Evolutionary conservation across 1,140 invertebrate genomes (phyloP), one percentile per base, ranked within the genome.

Genomic region (Fopius arisanus): DNA sequence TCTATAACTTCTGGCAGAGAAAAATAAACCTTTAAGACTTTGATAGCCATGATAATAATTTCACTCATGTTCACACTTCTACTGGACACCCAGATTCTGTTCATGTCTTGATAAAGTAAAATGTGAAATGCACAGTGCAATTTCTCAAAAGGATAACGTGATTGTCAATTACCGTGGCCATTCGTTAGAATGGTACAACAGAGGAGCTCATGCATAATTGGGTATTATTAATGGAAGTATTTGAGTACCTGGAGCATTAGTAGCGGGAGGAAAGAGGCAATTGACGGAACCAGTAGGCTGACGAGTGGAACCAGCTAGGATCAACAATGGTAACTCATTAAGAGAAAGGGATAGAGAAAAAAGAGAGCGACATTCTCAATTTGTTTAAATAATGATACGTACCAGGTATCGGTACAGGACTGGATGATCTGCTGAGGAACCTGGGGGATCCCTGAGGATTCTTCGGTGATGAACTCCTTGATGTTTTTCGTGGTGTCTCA

Each of bases 401-500:
- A 90, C 90, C 89, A 67, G 89, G 91, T 83, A 91, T 91, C 21
- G 89, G 88, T 67, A 90, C 89, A 67, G 90, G 91, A 85, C 91
- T 92, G 40, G 91, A 92, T 77, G 90, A 90, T 41, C 89, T 84
- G 80, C 90, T 91, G 69, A 85, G 80, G 75, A 87, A 86, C 82
- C 89, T 88, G 41, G 89, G 88, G 54, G 90, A 90, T 70, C 84
- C 82, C 80, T 88, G 88, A 10, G 89, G 87, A 86, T 88, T 89
- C 79, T 90, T 90, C 3, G 91, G 91, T 72, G 91, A 92, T 2
- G 90, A 91, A 81, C 91, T 91, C 78, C 92, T 87, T 12, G 91
- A 91, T 28, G 85, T 83, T 81, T 88, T 84, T 67, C 87, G 83
- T n/a, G 93, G 93, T n/a, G 93, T 93, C 43, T 92, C 92, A 2